Conservation (phyloP, 2,888 invertebrate genomes). For the Pachymerium ferrugineum region DNA sequence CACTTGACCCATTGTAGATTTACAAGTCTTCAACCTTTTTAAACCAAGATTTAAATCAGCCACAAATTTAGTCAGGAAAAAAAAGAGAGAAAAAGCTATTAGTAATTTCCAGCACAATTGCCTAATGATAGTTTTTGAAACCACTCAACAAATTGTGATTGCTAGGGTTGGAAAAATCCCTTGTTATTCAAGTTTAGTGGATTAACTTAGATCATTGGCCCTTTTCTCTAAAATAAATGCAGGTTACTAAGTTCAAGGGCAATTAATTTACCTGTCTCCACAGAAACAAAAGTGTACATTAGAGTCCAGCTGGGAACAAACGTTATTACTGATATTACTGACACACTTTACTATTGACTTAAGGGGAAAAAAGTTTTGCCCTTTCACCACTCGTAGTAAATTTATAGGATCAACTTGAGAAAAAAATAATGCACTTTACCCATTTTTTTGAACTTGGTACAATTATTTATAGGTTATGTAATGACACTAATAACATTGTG, state of each 20-base stretch:
- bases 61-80: not conserved
- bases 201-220: constrained; percentile 4
- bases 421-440: not conserved
- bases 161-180: not conserved
- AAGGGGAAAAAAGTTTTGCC: not conserved
- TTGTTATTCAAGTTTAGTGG: constrained; percentile 2
- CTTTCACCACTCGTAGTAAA: not conserved
- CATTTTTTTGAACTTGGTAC: not conserved
- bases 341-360: not conserved
- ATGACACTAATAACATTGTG: not conserved
- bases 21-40: not conserved
- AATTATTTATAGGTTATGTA: not conserved
- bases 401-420: not conserved
- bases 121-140: not conserved
- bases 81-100: not conserved
- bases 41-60: not conserved
- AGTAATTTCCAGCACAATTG: not conserved
- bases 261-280: not conserved
- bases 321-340: too few relatives aligned
- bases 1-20: too few relatives aligned
- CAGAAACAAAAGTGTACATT: not conserved
- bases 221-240: constrained; percentile 9
- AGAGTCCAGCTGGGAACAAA: too few relatives aligned
- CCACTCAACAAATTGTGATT: not conserved
- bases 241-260: constrained; percentile 11